phyloP scores from a whole-genome alignment of 2,888 invertebrate species.

The Strigamia maritima region DNA sequence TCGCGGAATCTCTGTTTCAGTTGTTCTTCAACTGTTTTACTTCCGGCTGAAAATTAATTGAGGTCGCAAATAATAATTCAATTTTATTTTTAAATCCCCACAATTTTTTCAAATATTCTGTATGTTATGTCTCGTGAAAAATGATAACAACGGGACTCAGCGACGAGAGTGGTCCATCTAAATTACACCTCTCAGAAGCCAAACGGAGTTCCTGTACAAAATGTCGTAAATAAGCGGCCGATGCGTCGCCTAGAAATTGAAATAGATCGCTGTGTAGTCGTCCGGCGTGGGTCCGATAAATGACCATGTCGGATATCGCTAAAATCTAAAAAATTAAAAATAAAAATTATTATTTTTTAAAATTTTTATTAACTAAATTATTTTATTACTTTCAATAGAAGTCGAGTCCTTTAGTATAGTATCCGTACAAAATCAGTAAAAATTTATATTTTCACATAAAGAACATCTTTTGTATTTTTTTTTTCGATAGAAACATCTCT shows the following conservation, averaged over 20 bases:
- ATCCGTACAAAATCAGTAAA: too few relatives aligned
- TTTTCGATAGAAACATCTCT: too few relatives aligned
- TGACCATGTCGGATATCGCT: slow-evolving; percentile 74
- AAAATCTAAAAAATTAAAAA: slow-evolving; percentile 50
- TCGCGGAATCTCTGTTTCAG: slow-evolving; percentile 61
- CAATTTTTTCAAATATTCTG: slow-evolving; percentile 62
- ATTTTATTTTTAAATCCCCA: too few relatives aligned
- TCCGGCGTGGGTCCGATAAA: slow-evolving; percentile 72
- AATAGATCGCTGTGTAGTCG: slow-evolving; percentile 72
- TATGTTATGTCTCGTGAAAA: slow-evolving; percentile 75
- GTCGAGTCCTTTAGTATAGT: slow-evolving; percentile 64
- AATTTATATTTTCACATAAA: too few relatives aligned
- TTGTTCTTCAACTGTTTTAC: slow-evolving; percentile 47
- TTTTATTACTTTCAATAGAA: slow-evolving; percentile 68
- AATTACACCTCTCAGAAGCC: slow-evolving; percentile 54
- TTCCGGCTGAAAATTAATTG: slow-evolving; percentile 40
- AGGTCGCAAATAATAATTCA: too few relatives aligned
- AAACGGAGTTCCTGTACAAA: slow-evolving; percentile 59
- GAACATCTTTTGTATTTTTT: too few relatives aligned
- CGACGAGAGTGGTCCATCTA: slow-evolving; percentile 56
- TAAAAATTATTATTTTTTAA: too few relatives aligned
- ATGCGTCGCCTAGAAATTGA: slow-evolving; percentile 71
- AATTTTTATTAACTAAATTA: too few relatives aligned
- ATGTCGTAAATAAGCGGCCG: slow-evolving; percentile 68
- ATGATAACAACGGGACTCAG: slow-evolving; percentile 72